Percentiles rank a stretch among this genome's conserved stretches.
Evolutionary conservation across 2,113 vertebrate species (phyloP).

Genomic region (Chaetorhynchus papuensis): DNA sequence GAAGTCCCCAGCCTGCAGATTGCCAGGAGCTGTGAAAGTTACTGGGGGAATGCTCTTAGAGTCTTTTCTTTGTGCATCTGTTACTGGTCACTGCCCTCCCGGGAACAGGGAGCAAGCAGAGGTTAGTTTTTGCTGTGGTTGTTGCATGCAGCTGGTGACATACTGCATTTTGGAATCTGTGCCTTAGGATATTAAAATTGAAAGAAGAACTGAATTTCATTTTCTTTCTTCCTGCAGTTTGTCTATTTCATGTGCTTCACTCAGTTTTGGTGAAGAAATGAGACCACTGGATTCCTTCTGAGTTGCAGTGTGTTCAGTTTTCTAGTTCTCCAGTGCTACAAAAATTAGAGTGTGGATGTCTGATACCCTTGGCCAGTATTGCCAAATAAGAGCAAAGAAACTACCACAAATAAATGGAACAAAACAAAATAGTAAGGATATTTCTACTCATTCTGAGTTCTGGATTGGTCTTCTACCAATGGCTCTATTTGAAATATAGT

Average conservation of each 20-base stretch:
- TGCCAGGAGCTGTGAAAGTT: conserved; percentile 31
- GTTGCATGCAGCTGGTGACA: conserved; percentile 35
- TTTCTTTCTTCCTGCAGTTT: background rate
- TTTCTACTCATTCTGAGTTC: background rate
- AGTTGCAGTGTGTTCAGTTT: background rate
- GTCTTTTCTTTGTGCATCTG: conserved; percentile 17
- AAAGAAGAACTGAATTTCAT: conserved; percentile 18
- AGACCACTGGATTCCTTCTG: background rate
- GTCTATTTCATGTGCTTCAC: background rate
- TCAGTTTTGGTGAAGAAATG: background rate
- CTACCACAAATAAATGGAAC: background rate
- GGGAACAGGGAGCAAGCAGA: background rate
- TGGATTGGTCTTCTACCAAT: background rate
- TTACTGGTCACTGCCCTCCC: conserved; percentile 7
- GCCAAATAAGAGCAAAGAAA: background rate
- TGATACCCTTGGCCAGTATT: background rate
- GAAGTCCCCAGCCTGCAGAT: conserved; percentile 41
- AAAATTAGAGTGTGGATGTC: background rate
- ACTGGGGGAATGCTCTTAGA: background rate
- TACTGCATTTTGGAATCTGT: background rate
- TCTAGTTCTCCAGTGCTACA: background rate
- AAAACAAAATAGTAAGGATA: background rate
- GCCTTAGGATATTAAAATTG: conserved; percentile 5
- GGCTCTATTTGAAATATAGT: background rate
- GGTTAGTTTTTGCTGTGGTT: background rate